Evolutionary conservation across 2,113 vertebrate genomes (phyloP), one percentile per base, ranked within the genome.

Genomic region (Alexandromys fortis): DNA sequence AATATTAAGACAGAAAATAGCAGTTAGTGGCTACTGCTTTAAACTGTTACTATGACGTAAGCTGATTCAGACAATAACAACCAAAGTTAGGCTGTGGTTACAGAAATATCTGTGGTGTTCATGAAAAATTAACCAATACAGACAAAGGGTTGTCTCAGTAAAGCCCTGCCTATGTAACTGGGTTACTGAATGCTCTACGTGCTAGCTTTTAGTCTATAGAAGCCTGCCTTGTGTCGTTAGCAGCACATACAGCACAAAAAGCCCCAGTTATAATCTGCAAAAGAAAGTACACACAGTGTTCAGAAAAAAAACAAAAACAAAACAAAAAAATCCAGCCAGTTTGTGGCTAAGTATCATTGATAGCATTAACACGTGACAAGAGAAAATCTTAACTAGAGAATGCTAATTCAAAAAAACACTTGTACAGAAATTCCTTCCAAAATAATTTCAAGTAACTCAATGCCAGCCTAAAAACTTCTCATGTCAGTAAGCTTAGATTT

Each of bases 401-500:
- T 28, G 5, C 17, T 87, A 72, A 42, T 95, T 94, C 63, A 24
- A 92, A 83, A 96, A 96, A 95, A 76, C 22, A 92, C 21, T 61
- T 30, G 26, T 17, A 85, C 0, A 93, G 65, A 97, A 92, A 93
- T 75, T 81, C 55, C 30, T 94, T 95, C 61, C 19, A 89, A 89
- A 95, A 82, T 38, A 92, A 86, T n/a, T 97, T 94, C 68, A 94
- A 95, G 85, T 93, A 70, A 93, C 95, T 85, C 2, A 97, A 93
- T 85, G 93, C 95, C 38, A 97, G 45, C 96, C 93, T 91, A 96
- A 96, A 93, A 89, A 96, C n/a, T 94, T 94, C 73, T 97, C 96
- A 94, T 96, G 82, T 90, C 97, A 92, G 90, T 94, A 98, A 97
- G 93, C 94, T 89, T 67, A 96, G 61, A 97, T 65, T 92, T 85